These are phyloP conservation scores for Eustalomyia histrio DNA, from an alignment of 2,888 invertebrate species.

Conservation along the genomic window DNA sequence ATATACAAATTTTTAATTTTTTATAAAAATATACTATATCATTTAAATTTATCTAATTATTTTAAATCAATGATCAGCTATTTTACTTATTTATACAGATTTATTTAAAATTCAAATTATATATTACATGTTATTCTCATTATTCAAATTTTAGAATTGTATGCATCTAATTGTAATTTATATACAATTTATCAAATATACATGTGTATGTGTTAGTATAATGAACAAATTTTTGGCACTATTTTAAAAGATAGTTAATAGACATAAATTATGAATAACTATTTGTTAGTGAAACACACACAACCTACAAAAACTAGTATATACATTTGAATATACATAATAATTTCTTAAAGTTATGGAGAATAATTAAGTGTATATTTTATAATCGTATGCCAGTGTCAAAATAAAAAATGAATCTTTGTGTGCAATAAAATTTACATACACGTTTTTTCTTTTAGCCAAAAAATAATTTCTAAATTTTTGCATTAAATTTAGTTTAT, in stretches of 20 bases:
- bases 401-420: background rate
- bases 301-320: background rate
- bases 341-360: background rate
- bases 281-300: background rate
- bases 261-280: background rate
- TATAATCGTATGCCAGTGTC: background rate
- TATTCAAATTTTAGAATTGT: no score
- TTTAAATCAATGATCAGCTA: background rate
- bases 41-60: background rate
- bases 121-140: background rate
- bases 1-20: background rate
- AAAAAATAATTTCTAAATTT: no score
- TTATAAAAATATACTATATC: background rate
- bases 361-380: background rate
- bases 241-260: background rate
- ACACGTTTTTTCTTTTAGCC: no score
- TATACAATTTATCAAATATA: background rate
- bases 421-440: no score
- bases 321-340: background rate
- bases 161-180: background rate
- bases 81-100: background rate
- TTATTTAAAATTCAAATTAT: background rate
- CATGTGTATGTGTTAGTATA: background rate
- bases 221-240: background rate
- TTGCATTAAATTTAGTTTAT: no score